Evolutionary conservation across 2,888 invertebrate genomes (phyloP), one percentile per base, ranked within the genome.

Genomic region (Rhingia campestris): DNA sequence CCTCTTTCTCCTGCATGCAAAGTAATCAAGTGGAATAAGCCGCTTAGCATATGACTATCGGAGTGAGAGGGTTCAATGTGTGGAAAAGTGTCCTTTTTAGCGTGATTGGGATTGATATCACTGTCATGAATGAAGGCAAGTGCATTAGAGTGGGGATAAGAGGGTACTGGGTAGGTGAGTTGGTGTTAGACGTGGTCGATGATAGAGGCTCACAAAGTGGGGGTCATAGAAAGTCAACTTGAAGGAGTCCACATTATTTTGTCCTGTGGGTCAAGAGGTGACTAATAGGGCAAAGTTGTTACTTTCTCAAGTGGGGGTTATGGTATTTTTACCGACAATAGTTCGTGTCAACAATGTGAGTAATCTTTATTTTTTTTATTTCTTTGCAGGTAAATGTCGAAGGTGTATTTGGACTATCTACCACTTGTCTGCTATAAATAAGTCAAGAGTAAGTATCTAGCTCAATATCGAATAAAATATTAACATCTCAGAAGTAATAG

Each of bases 11-110:
- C 54, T 82, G 81, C 66, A 81, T 82, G 81, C 76, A 81, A 86
- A 81, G 86, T 73, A 81, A 77, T 86, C 81, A 82, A 86, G 86
- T 82, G 86, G 81, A 86, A 86, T 86, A 86, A 86, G 86, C 75
- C 56, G 82, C 86, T 86, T 82, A 86, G 49, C 64, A 69, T 53
- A 61, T 61, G 64, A 12, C 41, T 45, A 39, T 30, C n/a, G 49
- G 49, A 63, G 75, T 43, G 76, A 47, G 66, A 63, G 63, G 49
- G 85, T 86, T 86, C 85, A 86, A 72, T 77, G 81, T 73, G 74
- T 86, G 77, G 81, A 86, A 86, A 74, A 86, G 86, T 81, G 73
- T 80, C 84, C 80, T 75, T 84, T 75, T 45, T 54, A 59, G 53
- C 53, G 84, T 75, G 74, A 69, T 84, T 58, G 74, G 69, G 43